Base-by-base conservation (phyloP, 2,797 vertebrate species). In the Carduelis carduelis region DNA sequence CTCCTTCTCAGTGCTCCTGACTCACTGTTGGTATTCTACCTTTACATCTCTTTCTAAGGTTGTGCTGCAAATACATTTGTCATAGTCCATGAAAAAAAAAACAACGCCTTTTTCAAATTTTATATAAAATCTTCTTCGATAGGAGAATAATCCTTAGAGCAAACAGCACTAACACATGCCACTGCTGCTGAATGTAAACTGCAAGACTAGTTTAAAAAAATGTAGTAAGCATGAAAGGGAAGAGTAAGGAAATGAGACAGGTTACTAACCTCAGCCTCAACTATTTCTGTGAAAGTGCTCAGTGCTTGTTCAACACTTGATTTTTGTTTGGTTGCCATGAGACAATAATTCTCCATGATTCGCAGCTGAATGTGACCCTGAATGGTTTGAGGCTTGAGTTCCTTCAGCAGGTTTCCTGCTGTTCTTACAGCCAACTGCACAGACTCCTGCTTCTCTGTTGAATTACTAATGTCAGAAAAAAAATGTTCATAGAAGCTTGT, bases 321-420 rank as follows among this genome's bases (percentile, higher is more conserved):
- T 95, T 99, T 99, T 96, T 99, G 99, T 95, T 99, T 99, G 49
- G 99, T 99, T 63, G 99, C 99, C 98, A 99, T 97, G 19, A 98
- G 93, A 96, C 99, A 99, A 93, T 99, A 99, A 97, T 99, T 99
- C 98, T 99, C 99, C 98, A 99, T 98, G 93, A 99, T 98, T 75
- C 97, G 98, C 78, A 99, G 98, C 55, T 99, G 99, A 27, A 98
- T 23, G 4, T 99, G 98, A 92, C 99, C 99, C 44, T 99, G 98
- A 18, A 97, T 15, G 1, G 99, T 99, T 97, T 99, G 99, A 39
- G 99, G 99, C 96, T 98, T 99, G 55, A 99, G 97, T 86, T 99
- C 99, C 94, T 99, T 99, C 83, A 99, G 97, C 69, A 99, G 99
- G 94, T 99, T 99, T 98, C 99, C 99, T 13, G 99, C 99, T 30